phyloP scores from a whole-genome alignment of 2,888 invertebrate genomes.

The Homarus gammarus region DNA sequence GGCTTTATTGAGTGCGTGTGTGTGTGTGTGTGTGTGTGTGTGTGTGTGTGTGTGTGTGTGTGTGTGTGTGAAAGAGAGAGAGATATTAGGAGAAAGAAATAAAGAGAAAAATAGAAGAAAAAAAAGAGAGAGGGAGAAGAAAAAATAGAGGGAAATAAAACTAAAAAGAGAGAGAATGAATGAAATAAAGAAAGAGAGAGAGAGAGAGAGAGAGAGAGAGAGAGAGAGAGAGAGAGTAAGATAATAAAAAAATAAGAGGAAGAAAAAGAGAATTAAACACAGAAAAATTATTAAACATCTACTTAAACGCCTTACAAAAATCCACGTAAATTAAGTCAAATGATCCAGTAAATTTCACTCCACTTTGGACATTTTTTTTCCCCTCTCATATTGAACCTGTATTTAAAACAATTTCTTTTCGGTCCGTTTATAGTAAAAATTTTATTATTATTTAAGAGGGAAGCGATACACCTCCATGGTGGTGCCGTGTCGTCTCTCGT shows the following conservation, averaged over 20 bases:
- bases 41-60: not conserved
- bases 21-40: constrained; percentile 5
- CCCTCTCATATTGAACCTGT: too few species aligned
- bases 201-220: not conserved
- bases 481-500: too few species aligned
- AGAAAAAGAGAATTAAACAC: not conserved
- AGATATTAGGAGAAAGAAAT: constrained; percentile 7
- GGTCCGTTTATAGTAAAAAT: too few species aligned
- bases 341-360: too few species aligned
- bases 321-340: too few species aligned
- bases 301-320: too few species aligned
- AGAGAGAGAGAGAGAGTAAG: not conserved
- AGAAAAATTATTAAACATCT: too few species aligned
- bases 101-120: not conserved
- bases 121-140: constrained; percentile 7
- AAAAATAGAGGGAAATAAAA: not conserved
- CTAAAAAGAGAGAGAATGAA: not conserved
- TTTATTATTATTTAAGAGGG: too few species aligned
- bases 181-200: not conserved
- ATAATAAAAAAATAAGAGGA: not conserved
- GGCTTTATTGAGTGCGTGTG: constrained; percentile 25
- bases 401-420: too few species aligned
- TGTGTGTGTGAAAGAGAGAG: not conserved
- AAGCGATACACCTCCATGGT: too few species aligned
- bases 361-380: too few species aligned